Evolutionary conservation across 1,140 invertebrate genomes (phyloP).

Genomic region (Acromyrmex echinatior): DNA sequence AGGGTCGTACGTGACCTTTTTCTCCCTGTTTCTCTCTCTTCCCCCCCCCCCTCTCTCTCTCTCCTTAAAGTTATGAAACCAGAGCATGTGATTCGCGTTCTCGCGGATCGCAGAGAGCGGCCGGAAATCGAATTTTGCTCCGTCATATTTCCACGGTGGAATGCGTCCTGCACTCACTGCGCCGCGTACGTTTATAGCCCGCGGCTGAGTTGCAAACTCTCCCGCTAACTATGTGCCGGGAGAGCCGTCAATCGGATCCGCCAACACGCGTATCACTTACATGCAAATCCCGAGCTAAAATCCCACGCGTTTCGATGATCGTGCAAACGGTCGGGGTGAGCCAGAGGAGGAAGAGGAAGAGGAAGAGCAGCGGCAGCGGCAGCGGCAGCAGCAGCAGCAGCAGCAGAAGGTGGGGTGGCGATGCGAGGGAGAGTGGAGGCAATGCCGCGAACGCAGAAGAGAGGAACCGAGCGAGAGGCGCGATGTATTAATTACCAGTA

Average conservation of each 20-base stretch:
- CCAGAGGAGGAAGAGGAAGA: constrained; percentile 65
- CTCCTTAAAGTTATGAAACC: constrained; percentile 51
- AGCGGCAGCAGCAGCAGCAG: constrained; percentile 1
- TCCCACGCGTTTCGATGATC: constrained; percentile 80
- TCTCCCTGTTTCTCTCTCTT: background rate
- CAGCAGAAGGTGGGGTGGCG: constrained; percentile 33
- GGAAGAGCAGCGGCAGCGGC: constrained; percentile 18
- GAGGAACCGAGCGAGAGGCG: constrained; percentile 79
- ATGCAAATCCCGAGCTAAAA: constrained; percentile 84
- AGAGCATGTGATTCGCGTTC: background rate
- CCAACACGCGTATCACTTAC: constrained; percentile 85
- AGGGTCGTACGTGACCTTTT: background rate
- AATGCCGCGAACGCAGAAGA: constrained; percentile 23
- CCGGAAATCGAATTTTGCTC: constrained; percentile 50
- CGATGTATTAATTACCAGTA: constrained; percentile 88
- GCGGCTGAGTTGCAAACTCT: constrained; percentile 69
- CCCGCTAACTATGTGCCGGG: constrained; percentile 70
- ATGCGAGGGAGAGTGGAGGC: constrained; percentile 23
- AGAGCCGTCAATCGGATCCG: constrained; percentile 84
- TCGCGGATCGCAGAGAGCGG: constrained; percentile 30
- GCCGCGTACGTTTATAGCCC: constrained; percentile 35
- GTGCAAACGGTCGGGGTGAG: constrained; percentile 72
- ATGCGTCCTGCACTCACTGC: constrained; percentile 55
- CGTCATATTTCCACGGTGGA: constrained; percentile 61
- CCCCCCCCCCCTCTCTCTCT: constrained; percentile 6